Percentiles rank a stretch among this genome's conserved stretches.
Conservation (phyloP, 2,797 vertebrate species). For the Myotis pilosus region DNA sequence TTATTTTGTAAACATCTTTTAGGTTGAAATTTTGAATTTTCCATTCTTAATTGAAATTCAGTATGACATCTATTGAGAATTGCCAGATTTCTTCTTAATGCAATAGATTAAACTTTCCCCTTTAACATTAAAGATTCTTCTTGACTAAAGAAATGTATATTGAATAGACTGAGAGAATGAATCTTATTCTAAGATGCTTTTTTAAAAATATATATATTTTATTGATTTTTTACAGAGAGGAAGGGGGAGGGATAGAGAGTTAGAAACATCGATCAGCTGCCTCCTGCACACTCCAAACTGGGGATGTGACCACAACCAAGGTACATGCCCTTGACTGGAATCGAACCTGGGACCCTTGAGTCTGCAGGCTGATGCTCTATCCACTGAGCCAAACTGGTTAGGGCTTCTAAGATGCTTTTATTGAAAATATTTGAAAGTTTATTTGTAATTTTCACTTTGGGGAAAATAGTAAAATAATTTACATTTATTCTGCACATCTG, state of each 20-base stretch:
- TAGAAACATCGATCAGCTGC: no score
- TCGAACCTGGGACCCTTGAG: no score
- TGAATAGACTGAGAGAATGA: constrained; percentile 36
- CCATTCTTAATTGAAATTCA: constrained; percentile 10
- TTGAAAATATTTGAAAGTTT: constrained; percentile 50
- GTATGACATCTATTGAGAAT: neutral
- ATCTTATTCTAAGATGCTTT: neutral
- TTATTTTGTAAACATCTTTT: constrained; percentile 34
- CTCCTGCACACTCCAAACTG: no score
- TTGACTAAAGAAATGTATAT: constrained; percentile 26
- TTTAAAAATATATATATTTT: no score
- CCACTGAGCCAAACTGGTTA: no score
- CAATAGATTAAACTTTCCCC: neutral
- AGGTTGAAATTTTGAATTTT: constrained; percentile 16
- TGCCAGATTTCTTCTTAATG: neutral
- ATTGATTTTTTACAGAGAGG: no score
- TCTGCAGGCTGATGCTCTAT: no score
- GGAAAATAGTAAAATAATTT: constrained; percentile 72
- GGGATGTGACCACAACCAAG: no score
- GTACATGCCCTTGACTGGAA: no score
- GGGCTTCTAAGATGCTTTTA: neutral
- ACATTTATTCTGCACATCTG: constrained; percentile 36
- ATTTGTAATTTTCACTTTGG: constrained; percentile 47
- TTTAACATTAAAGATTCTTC: constrained; percentile 18
- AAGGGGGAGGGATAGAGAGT: no score